Percentiles rank a stretch among this genome's conserved stretches.
phyloP scores from a whole-genome alignment of 2,797 vertebrate genomes.

The Chrysocyon brachyurus region DNA sequence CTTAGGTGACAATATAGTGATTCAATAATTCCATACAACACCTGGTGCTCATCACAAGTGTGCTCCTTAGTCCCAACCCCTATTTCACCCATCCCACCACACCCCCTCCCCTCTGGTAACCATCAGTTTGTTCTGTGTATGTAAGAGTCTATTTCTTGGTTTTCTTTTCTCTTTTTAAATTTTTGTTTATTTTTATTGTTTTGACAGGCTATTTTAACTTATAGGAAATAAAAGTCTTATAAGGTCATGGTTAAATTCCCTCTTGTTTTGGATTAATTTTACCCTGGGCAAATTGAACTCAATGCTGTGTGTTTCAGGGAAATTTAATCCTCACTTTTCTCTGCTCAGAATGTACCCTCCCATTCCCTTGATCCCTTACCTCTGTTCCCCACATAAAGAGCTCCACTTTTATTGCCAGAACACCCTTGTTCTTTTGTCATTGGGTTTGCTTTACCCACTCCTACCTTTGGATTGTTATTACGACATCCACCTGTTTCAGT shows the following conservation, averaged over 20 bases:
- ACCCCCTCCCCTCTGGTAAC: neutral
- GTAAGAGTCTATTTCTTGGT: neutral
- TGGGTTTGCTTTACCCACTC: neutral
- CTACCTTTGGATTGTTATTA: neutral
- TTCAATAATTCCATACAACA: neutral
- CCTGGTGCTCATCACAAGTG: neutral
- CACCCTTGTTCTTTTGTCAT: conserved; percentile 2
- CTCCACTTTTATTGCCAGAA: neutral
- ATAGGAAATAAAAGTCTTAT: neutral
- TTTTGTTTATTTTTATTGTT: neutral
- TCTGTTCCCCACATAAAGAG: neutral
- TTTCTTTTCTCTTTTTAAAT: neutral
- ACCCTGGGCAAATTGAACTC: neutral
- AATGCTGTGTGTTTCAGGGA: neutral
- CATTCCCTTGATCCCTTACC: neutral
- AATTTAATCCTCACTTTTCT: neutral
- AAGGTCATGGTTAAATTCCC: conserved; percentile 10
- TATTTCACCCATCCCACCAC: neutral
- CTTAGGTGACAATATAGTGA: neutral
- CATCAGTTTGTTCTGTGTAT: neutral
- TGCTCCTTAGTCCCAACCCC: neutral
- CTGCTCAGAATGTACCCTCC: neutral
- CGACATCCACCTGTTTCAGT: neutral
- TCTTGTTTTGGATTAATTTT: conserved; percentile 62
- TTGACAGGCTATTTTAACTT: neutral